Base-by-base conservation (phyloP, 2,113 vertebrate genomes). In the Chionodraco myersi region DNA sequence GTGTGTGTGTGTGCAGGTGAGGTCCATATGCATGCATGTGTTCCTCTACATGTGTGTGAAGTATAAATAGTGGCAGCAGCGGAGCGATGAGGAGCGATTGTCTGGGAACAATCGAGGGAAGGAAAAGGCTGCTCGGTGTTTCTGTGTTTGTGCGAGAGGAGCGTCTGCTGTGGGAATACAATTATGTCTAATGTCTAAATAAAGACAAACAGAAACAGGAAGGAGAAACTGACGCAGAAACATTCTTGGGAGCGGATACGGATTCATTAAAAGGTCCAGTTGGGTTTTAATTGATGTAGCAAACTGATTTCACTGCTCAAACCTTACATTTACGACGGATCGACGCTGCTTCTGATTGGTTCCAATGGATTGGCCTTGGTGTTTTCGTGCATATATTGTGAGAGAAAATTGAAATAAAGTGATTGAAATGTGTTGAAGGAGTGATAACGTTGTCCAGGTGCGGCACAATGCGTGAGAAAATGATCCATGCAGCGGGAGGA, bases 41-140 rank as follows among this genome's bases (percentile, higher is more conserved):
- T 72, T 68, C 47, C 67, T 61, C 52, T 16, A 36, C 14, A 12
- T 52, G 45, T 59, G 49, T 51, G 66, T 67, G 63, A 13, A 12
- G 77, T 89, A 83, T 84, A 89, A 92, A 88, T 82, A 88, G 80
- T 52, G 45, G 6, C 15, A 12, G 72, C 53, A 23, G 36, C 36
- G 36, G 44, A 64, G 44, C 21, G 36, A 6, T 44, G 75, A 34
- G 70, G 65, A 36, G 63, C 0, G 60, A 90, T 87, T 91, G 88
- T 89, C 66, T 84, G 73, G 75, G 86, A 80, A 91, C 90, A 91
- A 90, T 83, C 8, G 78, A 51, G 76, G 60, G 90, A 91, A 91
- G 85, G 59, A 75, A 86, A 82, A 69, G 0, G 15, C 57, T 58
- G 13, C 2, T 4, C 7, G 36, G 44, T 2, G 34, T n/a, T 48